Conservation (phyloP, 2,888 invertebrate genomes). For the Nemotelus pantherinus region DNA sequence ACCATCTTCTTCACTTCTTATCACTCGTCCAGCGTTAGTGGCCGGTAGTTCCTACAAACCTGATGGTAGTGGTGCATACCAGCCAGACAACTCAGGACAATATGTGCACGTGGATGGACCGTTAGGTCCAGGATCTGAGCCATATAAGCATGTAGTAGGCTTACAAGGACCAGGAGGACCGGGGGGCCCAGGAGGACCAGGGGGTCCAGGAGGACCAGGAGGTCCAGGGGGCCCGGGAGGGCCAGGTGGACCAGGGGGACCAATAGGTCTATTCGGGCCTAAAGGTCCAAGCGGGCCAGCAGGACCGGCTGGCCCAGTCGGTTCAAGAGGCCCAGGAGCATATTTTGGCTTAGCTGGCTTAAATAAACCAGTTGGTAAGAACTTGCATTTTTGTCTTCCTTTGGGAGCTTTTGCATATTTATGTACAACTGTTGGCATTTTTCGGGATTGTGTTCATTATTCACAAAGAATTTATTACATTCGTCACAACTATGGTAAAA, state of each 20-base stretch:
- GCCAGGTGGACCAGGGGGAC: slow-evolving; percentile 11
- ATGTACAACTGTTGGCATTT: too few relatives aligned
- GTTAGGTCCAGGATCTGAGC: slow-evolving; percentile 50
- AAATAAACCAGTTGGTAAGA: too few relatives aligned
- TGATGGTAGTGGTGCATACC: slow-evolving; percentile 35
- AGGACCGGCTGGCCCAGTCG: slow-evolving; percentile 57
- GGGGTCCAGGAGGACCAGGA: slow-evolving; percentile 46
- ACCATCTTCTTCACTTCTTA: too few relatives aligned
- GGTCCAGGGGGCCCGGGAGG: slow-evolving; percentile 52
- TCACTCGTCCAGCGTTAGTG: not conserved
- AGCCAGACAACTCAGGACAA: slow-evolving; percentile 47
- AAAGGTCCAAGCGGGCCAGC: slow-evolving; percentile 50
- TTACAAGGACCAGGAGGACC: slow-evolving; percentile 46
- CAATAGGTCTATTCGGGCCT: slow-evolving; percentile 54
- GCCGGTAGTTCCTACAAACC: not conserved
- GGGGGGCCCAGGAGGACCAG: slow-evolving; percentile 56
- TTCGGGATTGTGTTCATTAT: too few relatives aligned
- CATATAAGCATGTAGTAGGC: slow-evolving; percentile 21
- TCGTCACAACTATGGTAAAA: too few relatives aligned
- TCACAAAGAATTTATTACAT: too few relatives aligned
- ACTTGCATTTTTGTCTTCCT: too few relatives aligned
- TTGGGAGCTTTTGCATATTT: too few relatives aligned
- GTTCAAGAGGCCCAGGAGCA: slow-evolving; percentile 64
- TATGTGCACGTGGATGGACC: slow-evolving; percentile 52
- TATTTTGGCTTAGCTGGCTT: too few relatives aligned